phyloP scores from a whole-genome alignment of 1,140 invertebrate genomes.

The Zaprionus capensis region DNA sequence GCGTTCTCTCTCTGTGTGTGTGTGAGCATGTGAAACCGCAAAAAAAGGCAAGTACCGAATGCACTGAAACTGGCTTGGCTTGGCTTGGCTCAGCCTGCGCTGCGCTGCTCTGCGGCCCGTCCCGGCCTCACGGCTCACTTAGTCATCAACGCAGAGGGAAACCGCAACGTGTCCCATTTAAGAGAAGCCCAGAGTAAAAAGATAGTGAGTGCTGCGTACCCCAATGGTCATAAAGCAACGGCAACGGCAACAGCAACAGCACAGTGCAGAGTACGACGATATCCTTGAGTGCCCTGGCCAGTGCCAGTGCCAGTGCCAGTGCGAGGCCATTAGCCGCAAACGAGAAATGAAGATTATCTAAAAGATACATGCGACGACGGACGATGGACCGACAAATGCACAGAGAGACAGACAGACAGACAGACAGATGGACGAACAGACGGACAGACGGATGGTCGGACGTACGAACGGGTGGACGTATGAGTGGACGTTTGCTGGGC shows the following conservation, averaged over 20 bases:
- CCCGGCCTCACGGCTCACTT: constrained; percentile 67
- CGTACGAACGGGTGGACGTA: not conserved
- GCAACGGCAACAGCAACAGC: constrained; percentile 27
- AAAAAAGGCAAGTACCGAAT: constrained; percentile 74
- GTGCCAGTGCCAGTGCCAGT: constrained; percentile 56
- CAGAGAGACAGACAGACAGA: not conserved
- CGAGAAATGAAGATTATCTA: constrained; percentile 83
- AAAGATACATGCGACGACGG: constrained; percentile 75
- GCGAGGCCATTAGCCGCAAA: constrained; percentile 82
- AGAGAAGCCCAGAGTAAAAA: constrained; percentile 58
- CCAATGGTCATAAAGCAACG: constrained; percentile 50
- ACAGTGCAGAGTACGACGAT: constrained; percentile 47
- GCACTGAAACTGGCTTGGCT: constrained; percentile 58
- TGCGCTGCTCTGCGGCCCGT: not conserved
- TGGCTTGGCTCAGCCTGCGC: not conserved
- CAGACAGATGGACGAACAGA: not conserved
- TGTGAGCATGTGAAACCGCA: constrained; percentile 55
- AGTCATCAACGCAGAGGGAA: constrained; percentile 74
- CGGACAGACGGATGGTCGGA: not conserved
- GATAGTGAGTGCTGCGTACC: constrained; percentile 53
- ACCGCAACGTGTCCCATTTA: constrained; percentile 81
- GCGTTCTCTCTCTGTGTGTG: constrained; percentile 18
- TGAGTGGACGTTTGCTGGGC: not conserved
- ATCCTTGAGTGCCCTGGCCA: constrained; percentile 74
- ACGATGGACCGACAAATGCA: constrained; percentile 24